A percentile compares a stretch with the other conserved stretches of the same genome.
Conservation (phyloP, 2,888 invertebrate genomes). For the Ophioninae sp. region DNA sequence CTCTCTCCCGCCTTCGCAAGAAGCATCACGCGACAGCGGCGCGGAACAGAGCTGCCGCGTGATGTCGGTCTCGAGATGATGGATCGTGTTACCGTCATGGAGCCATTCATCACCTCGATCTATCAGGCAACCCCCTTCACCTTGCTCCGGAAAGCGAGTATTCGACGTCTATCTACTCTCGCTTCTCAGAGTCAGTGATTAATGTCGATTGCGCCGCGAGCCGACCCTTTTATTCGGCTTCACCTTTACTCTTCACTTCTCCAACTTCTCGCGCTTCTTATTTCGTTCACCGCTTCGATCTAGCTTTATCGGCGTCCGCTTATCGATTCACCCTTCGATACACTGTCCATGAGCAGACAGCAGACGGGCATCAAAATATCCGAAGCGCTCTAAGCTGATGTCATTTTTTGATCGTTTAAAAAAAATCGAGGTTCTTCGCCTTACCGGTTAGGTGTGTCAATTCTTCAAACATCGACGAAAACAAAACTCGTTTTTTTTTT, state of each 20-base stretch:
- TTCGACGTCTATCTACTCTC: conserved; percentile 80
- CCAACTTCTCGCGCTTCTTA: conserved; percentile 61
- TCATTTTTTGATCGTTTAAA: conserved; percentile 32
- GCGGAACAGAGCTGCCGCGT: conserved; percentile 56
- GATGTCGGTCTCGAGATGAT: conserved; percentile 74
- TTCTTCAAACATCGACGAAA: neutral
- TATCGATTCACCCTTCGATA: conserved; percentile 49
- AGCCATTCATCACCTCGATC: conserved; percentile 81
- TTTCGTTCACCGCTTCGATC: conserved; percentile 43
- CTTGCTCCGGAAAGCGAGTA: conserved; percentile 79
- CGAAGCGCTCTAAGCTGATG: conserved; percentile 54
- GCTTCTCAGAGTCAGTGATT: conserved; percentile 77
- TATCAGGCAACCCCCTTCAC: conserved; percentile 78
- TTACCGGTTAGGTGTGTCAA: neutral
- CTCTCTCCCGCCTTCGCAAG: conserved; percentile 37
- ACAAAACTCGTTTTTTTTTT: neutral
- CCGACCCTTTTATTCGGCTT: conserved; percentile 75
- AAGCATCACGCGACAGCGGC: conserved; percentile 51
- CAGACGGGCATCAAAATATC: conserved; percentile 11
- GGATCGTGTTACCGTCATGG: conserved; percentile 79
- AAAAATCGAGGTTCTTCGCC: neutral
- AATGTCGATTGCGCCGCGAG: conserved; percentile 77
- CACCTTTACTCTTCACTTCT: conserved; percentile 66
- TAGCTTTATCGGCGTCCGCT: conserved; percentile 38
- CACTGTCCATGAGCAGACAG: conserved; percentile 10